Percentiles rank a stretch among this genome's conserved stretches.
Evolutionary conservation across 2,888 invertebrate genomes (phyloP).

Genomic region (Epistrophe grossulariae): DNA sequence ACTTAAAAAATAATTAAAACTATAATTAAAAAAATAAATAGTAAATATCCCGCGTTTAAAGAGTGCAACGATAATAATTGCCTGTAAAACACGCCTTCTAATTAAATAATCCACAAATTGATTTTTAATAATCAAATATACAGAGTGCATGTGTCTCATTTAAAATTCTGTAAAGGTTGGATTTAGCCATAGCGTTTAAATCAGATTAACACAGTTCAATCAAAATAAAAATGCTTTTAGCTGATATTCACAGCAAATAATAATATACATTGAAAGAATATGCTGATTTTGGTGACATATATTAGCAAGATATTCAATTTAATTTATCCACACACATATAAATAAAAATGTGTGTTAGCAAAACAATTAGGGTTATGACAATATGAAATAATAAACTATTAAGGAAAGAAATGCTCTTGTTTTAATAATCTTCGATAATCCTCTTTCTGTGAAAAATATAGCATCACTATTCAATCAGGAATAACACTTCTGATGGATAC

Average conservation of each 20-base stretch:
- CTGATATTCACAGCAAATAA: neutral
- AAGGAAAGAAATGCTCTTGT: too few species aligned
- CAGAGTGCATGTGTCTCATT: slow-evolving; percentile 1
- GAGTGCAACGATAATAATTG: slow-evolving; percentile 1
- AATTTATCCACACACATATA: too few species aligned
- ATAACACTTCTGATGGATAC: too few species aligned
- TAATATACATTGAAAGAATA: neutral
- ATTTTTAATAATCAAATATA: slow-evolving; percentile 13
- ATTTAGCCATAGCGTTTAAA: neutral
- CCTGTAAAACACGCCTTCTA: neutral
- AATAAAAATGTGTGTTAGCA: too few species aligned
- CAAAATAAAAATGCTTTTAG: neutral
- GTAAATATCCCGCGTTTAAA: neutral
- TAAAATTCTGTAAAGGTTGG: neutral
- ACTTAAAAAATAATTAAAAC: neutral
- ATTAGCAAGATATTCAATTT: too few species aligned
- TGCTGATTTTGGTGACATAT: too few species aligned
- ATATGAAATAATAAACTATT: too few species aligned
- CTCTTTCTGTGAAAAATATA: too few species aligned
- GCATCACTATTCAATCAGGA: too few species aligned
- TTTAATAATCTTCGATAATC: too few species aligned
- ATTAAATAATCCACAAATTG: slow-evolving; percentile 9
- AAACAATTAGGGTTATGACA: too few species aligned
- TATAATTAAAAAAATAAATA: neutral
- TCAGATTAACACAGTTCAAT: neutral